Conservation (phyloP, 2,797 vertebrate genomes). For the Myiothlypis chrysogaster region DNA sequence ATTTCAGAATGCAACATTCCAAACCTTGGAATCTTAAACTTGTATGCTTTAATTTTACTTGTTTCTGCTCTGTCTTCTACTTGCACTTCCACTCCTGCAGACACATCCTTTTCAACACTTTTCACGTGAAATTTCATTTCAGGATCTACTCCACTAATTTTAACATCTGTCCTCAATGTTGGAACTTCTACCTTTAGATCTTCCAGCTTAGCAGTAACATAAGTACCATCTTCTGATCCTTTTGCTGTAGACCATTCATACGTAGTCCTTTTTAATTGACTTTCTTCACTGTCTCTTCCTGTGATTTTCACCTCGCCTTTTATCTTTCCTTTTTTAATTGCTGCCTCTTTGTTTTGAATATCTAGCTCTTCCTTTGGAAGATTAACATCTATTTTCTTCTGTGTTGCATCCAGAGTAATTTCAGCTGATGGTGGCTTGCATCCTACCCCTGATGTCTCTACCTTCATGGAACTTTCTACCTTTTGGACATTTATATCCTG, state of each 20-base stretch:
- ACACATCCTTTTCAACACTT: constrained; percentile 32
- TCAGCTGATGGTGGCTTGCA: not conserved
- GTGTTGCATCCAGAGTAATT: not conserved
- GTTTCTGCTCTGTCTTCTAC: constrained; percentile 45
- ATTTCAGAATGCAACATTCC: constrained; percentile 38
- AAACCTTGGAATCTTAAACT: constrained; percentile 55
- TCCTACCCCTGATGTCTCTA: not conserved
- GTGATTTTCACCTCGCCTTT: not conserved
- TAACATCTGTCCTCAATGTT: not conserved
- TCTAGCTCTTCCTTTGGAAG: not conserved
- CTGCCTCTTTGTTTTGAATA: not conserved
- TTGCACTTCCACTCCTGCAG: constrained; percentile 17
- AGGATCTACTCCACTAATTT: constrained; percentile 42
- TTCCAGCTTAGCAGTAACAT: not conserved
- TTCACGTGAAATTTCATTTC: constrained; percentile 50
- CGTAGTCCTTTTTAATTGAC: not conserved
- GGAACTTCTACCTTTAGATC: constrained; percentile 25
- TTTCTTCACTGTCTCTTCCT: constrained; percentile 1
- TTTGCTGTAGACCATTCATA: not conserved
- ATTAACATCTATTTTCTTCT: not conserved
- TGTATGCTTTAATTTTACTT: constrained; percentile 50
- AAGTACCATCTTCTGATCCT: constrained; percentile 2
- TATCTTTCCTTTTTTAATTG: constrained; percentile 1
- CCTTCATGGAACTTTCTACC: not conserved
- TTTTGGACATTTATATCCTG: not conserved